These are phyloP conservation scores for Nephrotoma guestfalica DNA, from an alignment of 2,888 invertebrate genomes.

Conservation along the genomic window DNA sequence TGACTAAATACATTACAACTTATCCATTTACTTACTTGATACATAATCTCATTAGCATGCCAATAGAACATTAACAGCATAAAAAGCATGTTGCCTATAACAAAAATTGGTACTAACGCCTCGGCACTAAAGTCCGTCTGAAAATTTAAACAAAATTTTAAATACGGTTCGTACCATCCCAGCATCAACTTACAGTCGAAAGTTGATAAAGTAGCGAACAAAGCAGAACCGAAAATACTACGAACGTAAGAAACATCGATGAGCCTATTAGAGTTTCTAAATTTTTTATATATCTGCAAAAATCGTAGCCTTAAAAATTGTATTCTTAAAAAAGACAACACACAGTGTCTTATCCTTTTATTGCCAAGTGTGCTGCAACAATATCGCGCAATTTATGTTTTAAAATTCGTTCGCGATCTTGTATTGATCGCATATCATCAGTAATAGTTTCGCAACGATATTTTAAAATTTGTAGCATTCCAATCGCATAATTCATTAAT, in stretches of 20 bases:
- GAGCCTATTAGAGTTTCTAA: constrained; percentile 4
- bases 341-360: background rate
- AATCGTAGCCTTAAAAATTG: background rate
- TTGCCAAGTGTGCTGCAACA: background rate
- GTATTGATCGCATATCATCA: background rate
- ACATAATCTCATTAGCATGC: constrained; percentile 9
- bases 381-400: background rate
- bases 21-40: background rate
- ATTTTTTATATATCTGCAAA: background rate
- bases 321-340: background rate
- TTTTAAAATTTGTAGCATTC: background rate
- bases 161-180: background rate
- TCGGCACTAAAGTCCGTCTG: background rate
- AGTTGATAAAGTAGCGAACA: constrained; percentile 8
- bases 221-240: constrained; percentile 7
- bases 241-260: constrained; percentile 6
- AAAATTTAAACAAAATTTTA: background rate
- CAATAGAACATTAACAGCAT: constrained; percentile 10
- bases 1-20: background rate
- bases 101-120: background rate
- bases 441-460: background rate
- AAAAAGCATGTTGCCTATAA: constrained; percentile 6
- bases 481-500: background rate
- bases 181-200: background rate
- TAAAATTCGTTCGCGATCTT: background rate